A percentile compares a stretch with the other conserved stretches of the same genome.
Conservation (phyloP, 1,140 invertebrate species). For the Platorchestia sp. region DNA sequence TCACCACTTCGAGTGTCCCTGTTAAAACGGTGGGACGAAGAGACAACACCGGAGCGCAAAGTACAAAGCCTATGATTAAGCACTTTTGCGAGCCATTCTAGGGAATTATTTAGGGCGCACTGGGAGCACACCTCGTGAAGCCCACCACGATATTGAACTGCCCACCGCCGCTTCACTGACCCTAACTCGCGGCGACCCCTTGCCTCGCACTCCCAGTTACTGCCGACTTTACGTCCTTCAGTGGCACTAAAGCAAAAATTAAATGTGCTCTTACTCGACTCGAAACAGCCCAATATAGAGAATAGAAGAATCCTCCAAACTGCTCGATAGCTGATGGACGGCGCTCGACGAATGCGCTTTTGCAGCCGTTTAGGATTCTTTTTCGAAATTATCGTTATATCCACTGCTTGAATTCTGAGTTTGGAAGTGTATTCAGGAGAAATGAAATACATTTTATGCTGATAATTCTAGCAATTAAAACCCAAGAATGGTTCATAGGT, state of each 20-base stretch:
- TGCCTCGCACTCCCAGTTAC: conserved; percentile 54
- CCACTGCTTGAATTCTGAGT: neutral
- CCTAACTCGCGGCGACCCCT: conserved; percentile 38
- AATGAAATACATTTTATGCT: neutral
- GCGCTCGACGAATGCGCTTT: neutral
- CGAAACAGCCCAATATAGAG: conserved; percentile 53
- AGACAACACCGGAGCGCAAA: neutral
- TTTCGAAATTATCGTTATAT: neutral
- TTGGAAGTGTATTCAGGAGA: neutral
- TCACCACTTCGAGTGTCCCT: neutral
- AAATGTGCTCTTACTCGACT: conserved; percentile 52
- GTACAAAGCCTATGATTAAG: conserved; percentile 19
- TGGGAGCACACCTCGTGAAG: conserved; percentile 38
- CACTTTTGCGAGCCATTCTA: neutral
- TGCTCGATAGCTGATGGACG: conserved; percentile 5
- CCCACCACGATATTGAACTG: conserved; percentile 46
- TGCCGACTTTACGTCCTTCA: conserved; percentile 51
- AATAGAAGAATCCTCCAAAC: conserved; percentile 40
- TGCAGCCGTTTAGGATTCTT: neutral
- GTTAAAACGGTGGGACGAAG: neutral
- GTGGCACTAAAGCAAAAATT: conserved; percentile 51
- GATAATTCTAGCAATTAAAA: neutral
- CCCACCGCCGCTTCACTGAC: neutral
- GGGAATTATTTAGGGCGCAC: conserved; percentile 13
- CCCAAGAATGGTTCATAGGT: neutral